Percentiles rank a stretch among this genome's conserved stretches.
Conservation (phyloP, 1,140 invertebrate genomes). For the Monomorium pharaonis region DNA sequence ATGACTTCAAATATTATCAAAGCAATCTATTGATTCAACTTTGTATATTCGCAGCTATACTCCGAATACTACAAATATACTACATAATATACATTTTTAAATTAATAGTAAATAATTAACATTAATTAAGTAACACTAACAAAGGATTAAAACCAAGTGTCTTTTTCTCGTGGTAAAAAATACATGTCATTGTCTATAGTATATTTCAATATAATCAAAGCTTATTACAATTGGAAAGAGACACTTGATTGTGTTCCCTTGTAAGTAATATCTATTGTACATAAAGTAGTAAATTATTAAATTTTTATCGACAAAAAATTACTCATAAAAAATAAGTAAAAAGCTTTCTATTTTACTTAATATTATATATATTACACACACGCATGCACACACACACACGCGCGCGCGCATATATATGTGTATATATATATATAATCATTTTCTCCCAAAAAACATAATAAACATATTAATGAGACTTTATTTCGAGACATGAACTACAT, state of each 20-base stretch:
- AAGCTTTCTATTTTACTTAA: neutral
- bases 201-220: too few species aligned
- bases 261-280: too few species aligned
- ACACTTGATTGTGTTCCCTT: too few species aligned
- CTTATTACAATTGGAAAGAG: too few species aligned
- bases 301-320: neutral
- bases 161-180: too few species aligned
- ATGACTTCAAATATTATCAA: neutral
- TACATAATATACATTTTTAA: neutral
- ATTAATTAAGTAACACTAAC: too few species aligned
- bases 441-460: neutral
- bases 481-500: neutral
- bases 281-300: neutral
- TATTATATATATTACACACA: too few species aligned
- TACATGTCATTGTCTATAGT: too few species aligned
- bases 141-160: too few species aligned
- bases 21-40: neutral
- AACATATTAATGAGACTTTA: conserved; percentile 1
- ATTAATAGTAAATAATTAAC: neutral
- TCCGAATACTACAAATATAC: neutral
- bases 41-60: neutral
- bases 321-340: neutral
- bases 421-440: too few species aligned
- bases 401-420: too few species aligned
- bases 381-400: too few species aligned